Evolutionary conservation across 92 coral and sea anemone genomes (phyloP), one percentile per base, ranked within the genome.

Genomic region (Galaxea fascicularis): DNA sequence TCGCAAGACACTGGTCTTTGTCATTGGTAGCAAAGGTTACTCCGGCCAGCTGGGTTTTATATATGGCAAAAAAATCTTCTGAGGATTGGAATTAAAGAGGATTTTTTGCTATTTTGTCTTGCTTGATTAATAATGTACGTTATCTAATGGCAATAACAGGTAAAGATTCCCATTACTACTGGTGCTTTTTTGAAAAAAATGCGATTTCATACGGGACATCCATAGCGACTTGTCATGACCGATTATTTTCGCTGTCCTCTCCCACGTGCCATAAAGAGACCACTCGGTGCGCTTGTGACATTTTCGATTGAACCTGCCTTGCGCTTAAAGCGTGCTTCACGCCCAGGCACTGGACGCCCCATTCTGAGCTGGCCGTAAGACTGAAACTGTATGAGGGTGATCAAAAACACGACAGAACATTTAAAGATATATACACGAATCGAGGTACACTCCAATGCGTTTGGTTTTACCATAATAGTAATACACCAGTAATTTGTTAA

Each of bases 171-270:
- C 26, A 82, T 71, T 70, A 47, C 77, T 64, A 65, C 86, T 56
- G 86, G 86, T 82, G 86, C 86, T 71, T 41, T 82, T 82, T 82
- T 82, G 86, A 70, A 82, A 82, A 79, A 71, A 44, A 70, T 54
- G 28, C 78, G 11, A 56, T 71, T 30, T 82, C 28, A 71, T 82
- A 82, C 78, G 77, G 58, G 78, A 39, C 24, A 59, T 71, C 69
- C 57, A 20, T 30, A 47, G 68, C 18, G 24, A 82, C 86, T 69
- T 82, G 86, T 58, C 78, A 47, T 20, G 17, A 25, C 28, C 27
- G 69, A 70, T 82, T 82, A 82, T 82, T 71, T 82, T 71, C 71
- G 45, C 78, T 44, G 59, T 24, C 58, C 70, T 25, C 21, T 57
- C 75, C 84, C 86, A 82, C 86, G 86, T 82, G 86, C 70, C 62